Evolutionary conservation across 2,113 vertebrate genomes (phyloP), one percentile per base, ranked within the genome.

Genomic region (Oriolus oriolus): DNA sequence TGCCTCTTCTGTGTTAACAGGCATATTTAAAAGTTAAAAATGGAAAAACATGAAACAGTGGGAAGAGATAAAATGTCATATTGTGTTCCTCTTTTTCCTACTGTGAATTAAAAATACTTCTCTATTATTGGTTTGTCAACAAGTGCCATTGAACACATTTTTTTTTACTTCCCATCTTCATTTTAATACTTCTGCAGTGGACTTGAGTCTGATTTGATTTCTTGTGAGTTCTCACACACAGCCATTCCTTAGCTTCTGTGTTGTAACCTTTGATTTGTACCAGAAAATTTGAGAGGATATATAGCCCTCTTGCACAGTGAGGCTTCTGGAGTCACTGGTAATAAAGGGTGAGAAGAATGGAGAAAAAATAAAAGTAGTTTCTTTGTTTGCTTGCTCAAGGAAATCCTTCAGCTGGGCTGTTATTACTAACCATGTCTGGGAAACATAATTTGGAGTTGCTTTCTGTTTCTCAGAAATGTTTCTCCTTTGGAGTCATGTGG

Each of bases 391-490:
- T 96, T 84, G 88, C 74, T 94, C 23, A 86, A 93, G 88, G 88
- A 96, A 96, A 86, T 96, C 90, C 93, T 96, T 96, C 86, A 92
- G 56, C 83, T 90, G 57, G 22, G 56, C 84, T 94, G 76, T 90
- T 92, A 60, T 93, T 96, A 82, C 66, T 90, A 83, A 95, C 80
- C 61, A 61, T 73, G 90, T 96, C 92, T 96, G 93, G 92, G 90
- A 97, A 96, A 92, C 83, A 57, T 87, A 95, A 92, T 95, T 93
- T 89, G 85, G 49, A 95, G 52, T 81, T 94, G 47, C 88, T 92
- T 11, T 7, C 76, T 94, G 73, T 92, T 97, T 97, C 83, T 96
- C 81, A 94, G 96, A 97, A 96, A 90, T 90, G 56, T 90, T 94
- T 95, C 95, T 90, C 60, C 80, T 95, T 93, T 84, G 77, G 83